Conservation (phyloP, 2,797 vertebrate species). For the Leucoraja ocellata region DNA sequence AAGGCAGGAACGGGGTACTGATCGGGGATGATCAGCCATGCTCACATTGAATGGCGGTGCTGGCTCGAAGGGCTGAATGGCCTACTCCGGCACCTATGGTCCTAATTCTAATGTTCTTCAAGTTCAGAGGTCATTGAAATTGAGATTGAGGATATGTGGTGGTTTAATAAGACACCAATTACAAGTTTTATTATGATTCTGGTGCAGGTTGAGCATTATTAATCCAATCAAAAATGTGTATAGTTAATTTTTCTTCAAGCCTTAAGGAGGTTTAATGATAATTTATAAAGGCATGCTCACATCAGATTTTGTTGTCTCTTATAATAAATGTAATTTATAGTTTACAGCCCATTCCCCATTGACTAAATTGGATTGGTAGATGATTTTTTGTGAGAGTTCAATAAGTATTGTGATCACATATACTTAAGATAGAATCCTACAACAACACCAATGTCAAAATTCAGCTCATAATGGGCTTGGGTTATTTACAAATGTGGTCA, state of each 20-base stretch:
- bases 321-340: background rate
- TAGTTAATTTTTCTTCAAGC: background rate
- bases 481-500: background rate
- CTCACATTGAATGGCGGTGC: no score
- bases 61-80: no score
- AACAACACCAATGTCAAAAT: background rate
- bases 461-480: background rate
- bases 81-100: no score
- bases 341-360: background rate
- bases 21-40: no score
- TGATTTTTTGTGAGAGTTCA: background rate
- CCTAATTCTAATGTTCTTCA: background rate
- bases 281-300: background rate
- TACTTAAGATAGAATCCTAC: background rate
- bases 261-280: background rate
- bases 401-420: background rate
- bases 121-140: background rate
- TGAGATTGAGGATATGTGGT: background rate
- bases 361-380: background rate
- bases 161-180: background rate
- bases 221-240: background rate
- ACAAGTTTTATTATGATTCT: background rate
- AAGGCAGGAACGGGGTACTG: no score
- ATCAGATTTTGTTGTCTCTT: no score
- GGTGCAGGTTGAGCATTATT: background rate